These are phyloP conservation scores for Harpegnathos saltator DNA, from an alignment of 1,140 invertebrate genomes.

Conservation along the genomic window DNA sequence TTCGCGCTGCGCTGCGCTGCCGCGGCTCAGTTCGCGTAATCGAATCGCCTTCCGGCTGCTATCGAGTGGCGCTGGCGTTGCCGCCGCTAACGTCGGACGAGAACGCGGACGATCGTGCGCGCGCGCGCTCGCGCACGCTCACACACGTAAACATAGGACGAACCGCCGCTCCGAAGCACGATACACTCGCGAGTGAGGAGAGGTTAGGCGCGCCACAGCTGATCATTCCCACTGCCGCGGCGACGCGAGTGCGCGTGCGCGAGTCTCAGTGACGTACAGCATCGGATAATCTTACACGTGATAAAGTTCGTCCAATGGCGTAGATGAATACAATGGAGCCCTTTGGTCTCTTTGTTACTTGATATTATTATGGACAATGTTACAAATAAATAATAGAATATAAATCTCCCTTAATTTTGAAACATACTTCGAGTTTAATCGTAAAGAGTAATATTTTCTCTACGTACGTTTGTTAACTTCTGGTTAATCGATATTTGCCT, in stretches of 20 bases:
- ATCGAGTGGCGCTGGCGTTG: constrained; percentile 74
- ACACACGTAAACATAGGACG: constrained; percentile 10
- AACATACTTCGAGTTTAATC: not conserved
- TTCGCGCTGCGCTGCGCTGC: constrained; percentile 40
- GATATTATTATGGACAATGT: no score
- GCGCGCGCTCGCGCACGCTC: not conserved
- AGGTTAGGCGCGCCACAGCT: constrained; percentile 71
- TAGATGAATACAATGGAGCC: not conserved
- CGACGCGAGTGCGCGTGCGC: not conserved
- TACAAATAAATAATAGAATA: no score
- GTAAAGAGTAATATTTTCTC: not conserved
- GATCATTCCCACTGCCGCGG: constrained; percentile 59
- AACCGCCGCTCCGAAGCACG: not conserved
- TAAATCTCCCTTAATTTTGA: not conserved
- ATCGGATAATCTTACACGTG: not conserved
- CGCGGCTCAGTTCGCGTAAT: constrained; percentile 76
- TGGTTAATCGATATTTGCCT: no score
- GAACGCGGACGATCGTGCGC: not conserved
- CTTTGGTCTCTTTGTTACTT: no score
- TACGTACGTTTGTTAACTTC: no score
- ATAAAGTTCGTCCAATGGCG: not conserved
- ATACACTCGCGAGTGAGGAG: not conserved
- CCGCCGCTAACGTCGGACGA: constrained; percentile 5
- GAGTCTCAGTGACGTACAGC: not conserved
- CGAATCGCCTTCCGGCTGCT: constrained; percentile 69